Evolutionary conservation across 2,797 vertebrate genomes (phyloP).

Genomic region (Holocentrus rufus): DNA sequence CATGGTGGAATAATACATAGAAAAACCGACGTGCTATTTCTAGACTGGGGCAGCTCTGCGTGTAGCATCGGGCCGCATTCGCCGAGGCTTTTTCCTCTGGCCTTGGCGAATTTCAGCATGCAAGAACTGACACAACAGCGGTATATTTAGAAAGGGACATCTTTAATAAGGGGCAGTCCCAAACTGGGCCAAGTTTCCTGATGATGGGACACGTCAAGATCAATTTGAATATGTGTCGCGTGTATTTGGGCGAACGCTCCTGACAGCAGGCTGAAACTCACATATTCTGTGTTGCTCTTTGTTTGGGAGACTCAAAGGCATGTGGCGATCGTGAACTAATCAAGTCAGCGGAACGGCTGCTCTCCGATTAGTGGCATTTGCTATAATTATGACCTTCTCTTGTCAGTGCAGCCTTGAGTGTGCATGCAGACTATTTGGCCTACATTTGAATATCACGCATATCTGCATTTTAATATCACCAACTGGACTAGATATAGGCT

Average conservation of each 20-base stretch:
- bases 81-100: slow-evolving; percentile 13
- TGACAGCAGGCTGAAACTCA: slow-evolving; percentile 20
- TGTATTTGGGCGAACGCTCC: not conserved
- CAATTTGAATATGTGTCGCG: not conserved
- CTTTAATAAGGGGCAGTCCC: slow-evolving; percentile 31
- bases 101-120: slow-evolving; percentile 6
- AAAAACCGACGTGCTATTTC: slow-evolving; percentile 49
- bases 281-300: not conserved
- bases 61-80: slow-evolving; percentile 39
- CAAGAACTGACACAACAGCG: slow-evolving; percentile 11
- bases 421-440: too few relatives aligned
- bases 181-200: slow-evolving; percentile 40
- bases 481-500: not conserved
- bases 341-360: not conserved
- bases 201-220: slow-evolving; percentile 14
- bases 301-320: not conserved
- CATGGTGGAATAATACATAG: slow-evolving; percentile 36
- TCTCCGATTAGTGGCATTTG: not conserved
- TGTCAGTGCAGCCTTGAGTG: too few relatives aligned
- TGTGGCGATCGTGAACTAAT: not conserved
- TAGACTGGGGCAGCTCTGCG: slow-evolving; percentile 26
- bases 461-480: not conserved
- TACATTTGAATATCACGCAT: not conserved
- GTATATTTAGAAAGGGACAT: slow-evolving; percentile 57
- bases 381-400: not conserved